phyloP scores from a whole-genome alignment of 2,113 vertebrate genomes.

The Cavia aperea region DNA sequence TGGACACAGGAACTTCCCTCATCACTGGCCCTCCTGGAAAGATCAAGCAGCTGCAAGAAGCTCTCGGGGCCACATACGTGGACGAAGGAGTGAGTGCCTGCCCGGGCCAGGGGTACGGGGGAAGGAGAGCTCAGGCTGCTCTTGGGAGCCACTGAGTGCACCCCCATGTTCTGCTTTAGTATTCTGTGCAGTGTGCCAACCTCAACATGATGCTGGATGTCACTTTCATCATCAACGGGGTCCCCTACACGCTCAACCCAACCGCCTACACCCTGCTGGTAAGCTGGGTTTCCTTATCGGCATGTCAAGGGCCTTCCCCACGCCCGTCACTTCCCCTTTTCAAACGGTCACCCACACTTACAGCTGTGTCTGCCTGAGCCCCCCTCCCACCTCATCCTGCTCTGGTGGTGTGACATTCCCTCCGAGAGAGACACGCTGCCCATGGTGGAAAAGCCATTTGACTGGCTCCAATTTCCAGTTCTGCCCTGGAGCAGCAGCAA shows the following conservation, averaged over 20 bases:
- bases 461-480: background rate
- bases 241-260: conserved; percentile 70
- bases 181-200: conserved; percentile 70
- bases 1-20: conserved; percentile 80
- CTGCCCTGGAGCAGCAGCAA: background rate
- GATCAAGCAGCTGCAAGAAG: conserved; percentile 68
- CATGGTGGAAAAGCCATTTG: background rate
- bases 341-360: background rate
- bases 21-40: conserved; percentile 72
- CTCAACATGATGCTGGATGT: conserved; percentile 70
- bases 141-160: background rate
- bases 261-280: conserved; percentile 75
- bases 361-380: background rate
- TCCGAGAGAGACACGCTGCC: background rate
- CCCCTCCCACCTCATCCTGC: background rate
- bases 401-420: background rate
- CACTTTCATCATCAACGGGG: conserved; percentile 77
- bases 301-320: background rate
- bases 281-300: conserved; percentile 40
- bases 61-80: conserved; percentile 65
- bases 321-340: background rate
- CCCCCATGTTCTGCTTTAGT: conserved; percentile 31
- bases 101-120: background rate
- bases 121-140: background rate
- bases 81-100: conserved; percentile 69